Conservation (phyloP, 2,113 vertebrate genomes). For the Calidris pygmaea region DNA sequence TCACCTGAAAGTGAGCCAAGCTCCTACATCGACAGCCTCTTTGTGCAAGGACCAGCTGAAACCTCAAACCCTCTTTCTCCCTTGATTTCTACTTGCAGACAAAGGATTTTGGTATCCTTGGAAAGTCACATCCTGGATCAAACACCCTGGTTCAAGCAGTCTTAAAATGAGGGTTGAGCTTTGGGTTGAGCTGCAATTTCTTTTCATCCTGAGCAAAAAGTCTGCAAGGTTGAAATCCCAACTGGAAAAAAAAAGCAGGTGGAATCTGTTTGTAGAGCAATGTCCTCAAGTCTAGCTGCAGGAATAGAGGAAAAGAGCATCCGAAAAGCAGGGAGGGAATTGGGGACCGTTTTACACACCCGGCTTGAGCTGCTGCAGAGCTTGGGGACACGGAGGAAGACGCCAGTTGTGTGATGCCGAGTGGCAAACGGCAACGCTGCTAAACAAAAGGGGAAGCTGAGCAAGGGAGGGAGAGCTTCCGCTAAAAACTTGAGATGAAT, state of each 20-base stretch:
- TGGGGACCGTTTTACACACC: not conserved
- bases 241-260: not conserved
- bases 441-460: not conserved
- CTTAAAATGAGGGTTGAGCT: not conserved
- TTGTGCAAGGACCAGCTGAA: not conserved
- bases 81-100: not conserved
- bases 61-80: not conserved
- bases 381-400: not conserved
- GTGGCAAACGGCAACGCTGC: not conserved
- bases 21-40: not conserved
- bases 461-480: not conserved
- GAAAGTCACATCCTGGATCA: not conserved
- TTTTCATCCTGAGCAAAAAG: not conserved
- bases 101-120: not conserved
- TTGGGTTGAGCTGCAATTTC: not conserved
- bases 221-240: not conserved
- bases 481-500: slow-evolving; percentile 25
- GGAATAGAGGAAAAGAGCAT: not conserved
- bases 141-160: not conserved
- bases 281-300: not conserved
- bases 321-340: not conserved
- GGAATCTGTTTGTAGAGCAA: not conserved
- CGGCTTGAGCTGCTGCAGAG: not conserved
- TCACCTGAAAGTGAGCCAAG: not conserved
- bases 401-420: accelerated